Base-by-base conservation (phyloP, 2,888 invertebrate species). In the Pollenia griseotomentosa region DNA sequence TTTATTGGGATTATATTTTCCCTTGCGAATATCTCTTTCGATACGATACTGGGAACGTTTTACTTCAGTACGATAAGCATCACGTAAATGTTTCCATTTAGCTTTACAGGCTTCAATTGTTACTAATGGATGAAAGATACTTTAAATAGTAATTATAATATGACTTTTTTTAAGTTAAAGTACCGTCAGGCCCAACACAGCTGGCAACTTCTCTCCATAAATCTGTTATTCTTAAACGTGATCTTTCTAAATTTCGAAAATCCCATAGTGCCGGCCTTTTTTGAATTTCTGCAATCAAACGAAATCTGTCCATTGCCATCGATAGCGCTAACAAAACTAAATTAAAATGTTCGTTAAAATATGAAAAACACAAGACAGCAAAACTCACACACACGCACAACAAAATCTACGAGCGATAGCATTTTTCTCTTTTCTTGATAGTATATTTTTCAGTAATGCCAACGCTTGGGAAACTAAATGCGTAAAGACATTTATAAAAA, bases 21-120 rank as follows among this genome's bases (percentile, higher is more conserved):
- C 86, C 11, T 46, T 33, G 0, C 82, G 23, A 16, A 80, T 87
- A 10, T 86, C 73, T 4, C 85, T 86, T 11, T 86, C 85, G 0
- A 83, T 33, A 19, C 89, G 89, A 9, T 85, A 83, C 33, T 89
- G 85, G 4, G 79, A 59, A 46, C 89, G 88, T 14, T 86, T 86
- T 57, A 88, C 85, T 53, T 88, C 88, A 33, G 89, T 88, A 33
- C 89, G 89, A 83, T 88, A 89, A 57, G 89, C 87, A 70, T 89
- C 89, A 6, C 91, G 91, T 70, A 91, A 77, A 83, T 92, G 91
- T 77, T 91, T 92, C 91, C 91, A 91, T 82, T 92, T 92, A 55
- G 88, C 89, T 78, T 91, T 92, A 75, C 91, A 91, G 14, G 89
- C 61, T 12, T 91, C 91, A 74, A 55, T 44, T 23, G 53, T 19